A percentile compares a stretch with the other conserved stretches of the same genome.
Conservation (phyloP, 2,888 invertebrate genomes). For the Tiphia femorata region DNA sequence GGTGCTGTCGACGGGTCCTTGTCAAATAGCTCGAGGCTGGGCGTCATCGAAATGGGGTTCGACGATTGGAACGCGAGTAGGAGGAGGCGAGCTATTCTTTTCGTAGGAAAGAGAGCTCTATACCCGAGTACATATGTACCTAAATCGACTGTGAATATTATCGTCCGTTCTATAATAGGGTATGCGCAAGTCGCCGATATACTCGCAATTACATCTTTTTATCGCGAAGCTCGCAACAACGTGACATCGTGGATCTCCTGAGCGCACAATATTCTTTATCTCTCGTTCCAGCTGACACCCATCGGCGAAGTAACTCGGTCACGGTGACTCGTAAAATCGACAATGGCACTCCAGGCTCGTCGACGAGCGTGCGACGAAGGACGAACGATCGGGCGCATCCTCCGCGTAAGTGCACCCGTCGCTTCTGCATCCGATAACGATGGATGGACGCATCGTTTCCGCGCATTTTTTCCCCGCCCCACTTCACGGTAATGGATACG, state of each 20-base stretch:
- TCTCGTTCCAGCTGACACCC: no score
- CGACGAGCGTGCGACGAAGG: conserved; percentile 4
- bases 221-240: no score
- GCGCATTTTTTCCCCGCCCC: conserved; percentile 23
- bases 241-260: no score
- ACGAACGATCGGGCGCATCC: conserved; percentile 17
- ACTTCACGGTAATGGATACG: conserved; percentile 33
- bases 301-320: no score
- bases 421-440: conserved; percentile 24
- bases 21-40: conserved; percentile 39
- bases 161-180: no score
- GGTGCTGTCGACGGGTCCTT: conserved; percentile 24
- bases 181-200: no score
- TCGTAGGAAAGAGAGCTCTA: conserved; percentile 7
- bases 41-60: conserved; percentile 25
- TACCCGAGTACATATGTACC: background rate
- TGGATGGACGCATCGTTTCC: conserved; percentile 38
- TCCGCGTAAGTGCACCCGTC: conserved; percentile 28
- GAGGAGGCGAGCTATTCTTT: conserved; percentile 34
- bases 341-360: no score
- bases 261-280: no score
- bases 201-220: no score
- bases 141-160: no score
- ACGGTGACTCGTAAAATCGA: conserved; percentile 11
- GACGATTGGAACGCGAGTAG: background rate